Evolutionary conservation across 2,888 invertebrate genomes (phyloP).

Genomic region (Amaurobius ferox): DNA sequence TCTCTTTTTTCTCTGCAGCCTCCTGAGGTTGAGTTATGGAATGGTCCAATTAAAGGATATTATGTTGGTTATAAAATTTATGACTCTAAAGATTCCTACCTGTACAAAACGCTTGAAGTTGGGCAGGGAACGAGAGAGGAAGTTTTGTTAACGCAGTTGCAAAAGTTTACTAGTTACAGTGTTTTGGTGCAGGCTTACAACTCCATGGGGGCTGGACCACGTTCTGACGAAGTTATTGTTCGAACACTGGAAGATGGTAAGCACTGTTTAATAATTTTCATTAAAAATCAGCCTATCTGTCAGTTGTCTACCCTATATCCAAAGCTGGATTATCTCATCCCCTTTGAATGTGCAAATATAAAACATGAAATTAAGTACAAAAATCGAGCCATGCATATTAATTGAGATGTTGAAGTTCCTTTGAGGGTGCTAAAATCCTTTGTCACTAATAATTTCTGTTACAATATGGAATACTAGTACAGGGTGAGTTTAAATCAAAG

Average conservation of each 20-base stretch:
- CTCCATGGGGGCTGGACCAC: conserved; percentile 77
- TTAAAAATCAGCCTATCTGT: no score
- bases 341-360: no score
- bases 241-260: conserved; percentile 77
- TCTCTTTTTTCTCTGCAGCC: conserved; percentile 77
- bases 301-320: no score
- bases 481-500: not conserved
- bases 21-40: conserved; percentile 80
- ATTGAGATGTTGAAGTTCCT: no score
- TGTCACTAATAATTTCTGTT: not conserved
- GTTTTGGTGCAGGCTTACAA: conserved; percentile 78
- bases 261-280: not conserved
- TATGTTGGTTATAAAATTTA: conserved; percentile 76
- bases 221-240: conserved; percentile 76
- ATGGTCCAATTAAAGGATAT: conserved; percentile 74
- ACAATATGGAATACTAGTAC: no score
- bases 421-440: no score
- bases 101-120: conserved; percentile 76
- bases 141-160: conserved; percentile 75
- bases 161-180: conserved; percentile 78
- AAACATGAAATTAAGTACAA: no score
- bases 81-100: conserved; percentile 77
- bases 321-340: no score
- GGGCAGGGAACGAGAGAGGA: conserved; percentile 64
- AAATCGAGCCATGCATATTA: no score